These are phyloP conservation scores for Anolis sagrei DNA, from an alignment of 2,113 vertebrate genomes.

Conservation along the genomic window DNA sequence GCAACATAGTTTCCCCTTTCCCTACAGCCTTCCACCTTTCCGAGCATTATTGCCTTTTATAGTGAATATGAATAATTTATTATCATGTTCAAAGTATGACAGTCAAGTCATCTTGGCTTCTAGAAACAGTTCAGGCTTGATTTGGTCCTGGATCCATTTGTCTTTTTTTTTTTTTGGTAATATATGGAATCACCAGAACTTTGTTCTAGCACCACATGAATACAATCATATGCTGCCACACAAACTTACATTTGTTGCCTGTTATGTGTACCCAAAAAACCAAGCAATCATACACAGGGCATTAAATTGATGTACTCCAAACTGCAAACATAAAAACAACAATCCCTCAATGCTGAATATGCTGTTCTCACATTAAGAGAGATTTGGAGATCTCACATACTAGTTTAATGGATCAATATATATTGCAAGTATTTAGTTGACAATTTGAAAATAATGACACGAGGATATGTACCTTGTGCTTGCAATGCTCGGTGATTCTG, in stretches of 20 bases:
- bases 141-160: too few species aligned
- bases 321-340: background rate
- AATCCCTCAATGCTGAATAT: background rate
- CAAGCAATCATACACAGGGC: background rate
- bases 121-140: too few species aligned
- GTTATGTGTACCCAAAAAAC: background rate
- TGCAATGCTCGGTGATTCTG: slow-evolving; percentile 94
- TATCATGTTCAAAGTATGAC: too few species aligned
- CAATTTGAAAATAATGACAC: slow-evolving; percentile 63
- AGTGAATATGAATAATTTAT: too few species aligned
- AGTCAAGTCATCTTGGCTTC: too few species aligned
- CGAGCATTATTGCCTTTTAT: too few species aligned
- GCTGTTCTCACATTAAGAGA: background rate
- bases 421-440: slow-evolving; percentile 35
- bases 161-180: too few species aligned
- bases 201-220: too few species aligned
- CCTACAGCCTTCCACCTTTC: too few species aligned
- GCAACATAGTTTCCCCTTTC: too few species aligned
- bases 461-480: slow-evolving; percentile 93
- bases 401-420: background rate
- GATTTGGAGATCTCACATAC: background rate
- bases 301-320: background rate
- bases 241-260: background rate
- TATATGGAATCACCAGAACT: too few species aligned
- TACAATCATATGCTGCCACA: background rate